Conservation (phyloP, 1,140 invertebrate genomes). For the Drusus annulatus region DNA sequence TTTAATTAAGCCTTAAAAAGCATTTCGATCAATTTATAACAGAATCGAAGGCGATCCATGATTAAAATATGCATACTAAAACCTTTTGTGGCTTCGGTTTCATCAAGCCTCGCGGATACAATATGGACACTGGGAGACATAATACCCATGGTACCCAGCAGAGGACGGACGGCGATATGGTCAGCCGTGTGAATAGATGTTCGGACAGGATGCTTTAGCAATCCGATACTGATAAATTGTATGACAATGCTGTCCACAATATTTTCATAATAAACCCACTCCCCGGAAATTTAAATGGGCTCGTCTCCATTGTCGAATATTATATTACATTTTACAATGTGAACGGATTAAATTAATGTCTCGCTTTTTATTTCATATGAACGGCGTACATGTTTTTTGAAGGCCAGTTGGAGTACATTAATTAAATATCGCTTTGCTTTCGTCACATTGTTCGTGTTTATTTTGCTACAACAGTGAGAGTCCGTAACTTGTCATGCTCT, state of each 20-base stretch:
- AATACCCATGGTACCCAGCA: no score
- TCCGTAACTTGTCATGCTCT: no score
- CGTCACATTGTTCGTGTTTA: no score
- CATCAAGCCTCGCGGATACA: slow-evolving; percentile 1
- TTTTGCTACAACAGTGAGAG: no score
- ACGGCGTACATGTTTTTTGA: background rate
- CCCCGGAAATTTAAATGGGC: slow-evolving; percentile 49
- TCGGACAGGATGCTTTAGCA: slow-evolving; percentile 48
- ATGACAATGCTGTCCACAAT: slow-evolving; percentile 48
- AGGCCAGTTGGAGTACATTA: background rate
- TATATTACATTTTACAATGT: slow-evolving; percentile 46
- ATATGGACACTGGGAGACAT: no score
- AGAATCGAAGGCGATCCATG: slow-evolving; percentile 15
- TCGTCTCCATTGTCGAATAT: slow-evolving; percentile 49
- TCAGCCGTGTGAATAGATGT: slow-evolving; percentile 28
- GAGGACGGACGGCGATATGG: no score
- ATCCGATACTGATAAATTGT: slow-evolving; percentile 50
- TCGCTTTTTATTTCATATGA: slow-evolving; percentile 25
- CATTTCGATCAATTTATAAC: slow-evolving; percentile 1
- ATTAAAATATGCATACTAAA: slow-evolving; percentile 21
- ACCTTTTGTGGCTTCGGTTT: slow-evolving; percentile 43
- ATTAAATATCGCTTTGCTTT: no score
- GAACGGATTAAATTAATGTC: slow-evolving; percentile 40
- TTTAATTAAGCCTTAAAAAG: no score
- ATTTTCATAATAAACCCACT: slow-evolving; percentile 50